phyloP scores from a whole-genome alignment of 2,888 invertebrate genomes.

The Aspidiotus rigidus region DNA sequence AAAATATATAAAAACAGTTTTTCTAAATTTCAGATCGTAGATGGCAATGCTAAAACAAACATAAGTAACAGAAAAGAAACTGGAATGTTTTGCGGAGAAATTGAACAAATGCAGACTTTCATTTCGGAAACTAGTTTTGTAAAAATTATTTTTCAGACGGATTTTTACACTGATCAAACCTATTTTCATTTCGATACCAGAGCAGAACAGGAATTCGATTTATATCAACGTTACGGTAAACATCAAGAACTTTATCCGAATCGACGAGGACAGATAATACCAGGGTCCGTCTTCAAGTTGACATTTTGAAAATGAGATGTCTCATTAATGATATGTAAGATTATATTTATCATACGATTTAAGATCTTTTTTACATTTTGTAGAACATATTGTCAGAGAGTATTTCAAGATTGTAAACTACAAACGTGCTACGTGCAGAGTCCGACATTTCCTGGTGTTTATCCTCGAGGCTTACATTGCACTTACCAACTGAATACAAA shows the following conservation, averaged over 20 bases:
- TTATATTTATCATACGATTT: neutral
- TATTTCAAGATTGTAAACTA: conserved; percentile 76
- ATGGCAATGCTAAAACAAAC: conserved; percentile 81
- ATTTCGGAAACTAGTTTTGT: conserved; percentile 91
- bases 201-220: conserved; percentile 84
- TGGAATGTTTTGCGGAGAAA: conserved; percentile 86
- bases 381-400: conserved; percentile 78
- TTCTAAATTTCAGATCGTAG: conserved; percentile 59
- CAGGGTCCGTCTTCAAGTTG: conserved; percentile 53
- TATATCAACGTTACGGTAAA: conserved; percentile 82
- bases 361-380: conserved; percentile 37
- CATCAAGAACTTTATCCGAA: conserved; percentile 88
- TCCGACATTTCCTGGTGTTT: conserved; percentile 85
- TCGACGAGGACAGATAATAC: conserved; percentile 75
- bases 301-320: neutral
- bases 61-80: conserved; percentile 80
- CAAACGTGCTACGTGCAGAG: conserved; percentile 91
- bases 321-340: neutral
- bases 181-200: conserved; percentile 78
- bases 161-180: conserved; percentile 87
- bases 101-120: conserved; percentile 86
- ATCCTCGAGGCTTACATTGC: conserved; percentile 82
- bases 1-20: no score
- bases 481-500: conserved; percentile 81
- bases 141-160: conserved; percentile 80